Base-by-base conservation (phyloP, 2,888 invertebrate genomes). In the Zonitis immaculata region DNA sequence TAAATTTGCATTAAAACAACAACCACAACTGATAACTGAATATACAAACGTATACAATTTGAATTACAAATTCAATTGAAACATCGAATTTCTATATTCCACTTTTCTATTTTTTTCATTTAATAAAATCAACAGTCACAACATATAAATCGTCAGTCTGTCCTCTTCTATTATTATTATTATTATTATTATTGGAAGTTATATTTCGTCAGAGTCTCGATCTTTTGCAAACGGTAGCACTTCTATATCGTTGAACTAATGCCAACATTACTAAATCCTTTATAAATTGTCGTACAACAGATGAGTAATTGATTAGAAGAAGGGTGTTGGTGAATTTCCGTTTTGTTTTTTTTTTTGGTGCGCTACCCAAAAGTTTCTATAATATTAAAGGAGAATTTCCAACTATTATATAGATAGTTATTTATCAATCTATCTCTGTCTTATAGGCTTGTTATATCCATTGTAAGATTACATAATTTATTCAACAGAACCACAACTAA, bases 381-480 rank as follows among this genome's bases (percentile, higher is more conserved):
- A n/a, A n/a, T n/a, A n/a, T n/a, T n/a, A n/a, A n/a, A n/a, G n/a
- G n/a, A n/a, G n/a, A n/a, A n/a, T n/a, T n/a, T n/a, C n/a, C n/a
- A n/a, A 22, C 5, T 22, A 22, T 22, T 22, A 30, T 30, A 12
- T 1, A 30, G n/a, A 8, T 1, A 22, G 6, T 1, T 2, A 35
- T 35, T 14, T 35, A 35, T 16, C 20, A 42, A 49, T 49, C 43
- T 20, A 6, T 42, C 11, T 42, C 30, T 28, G 5, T 16, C 30
- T 46, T 4, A n/a, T n/a, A 12, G 11, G 25, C 14, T 44, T 42
- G n/a, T 27, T 44, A n/a, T n/a, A 50, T 50, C 45, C 45, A 50
- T 50, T 50, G 16, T n/a, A 45, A 22, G 44, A 22, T 27, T 45
- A 39, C 50, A 50, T 50, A 35, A 50, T 50, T 50, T 46, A 46